These are phyloP conservation scores for Nanorana parkeri DNA, from an alignment of 2,113 vertebrate genomes.

Conservation along the genomic window DNA sequence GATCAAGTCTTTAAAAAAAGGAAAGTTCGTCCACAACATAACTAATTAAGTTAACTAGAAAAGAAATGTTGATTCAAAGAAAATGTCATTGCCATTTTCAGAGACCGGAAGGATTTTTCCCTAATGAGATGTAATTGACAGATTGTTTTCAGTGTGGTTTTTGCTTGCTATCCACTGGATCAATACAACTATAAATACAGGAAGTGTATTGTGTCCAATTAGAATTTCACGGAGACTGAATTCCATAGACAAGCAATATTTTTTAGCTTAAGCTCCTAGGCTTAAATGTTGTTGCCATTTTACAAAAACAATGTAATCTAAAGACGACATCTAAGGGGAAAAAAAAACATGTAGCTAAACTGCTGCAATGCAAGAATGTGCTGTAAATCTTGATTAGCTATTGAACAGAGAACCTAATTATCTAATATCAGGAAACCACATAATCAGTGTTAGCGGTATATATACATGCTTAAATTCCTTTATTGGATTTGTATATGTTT, in stretches of 20 bases:
- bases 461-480: no score
- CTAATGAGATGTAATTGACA: conserved; percentile 41
- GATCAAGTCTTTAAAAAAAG: background rate
- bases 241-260: conserved; percentile 24
- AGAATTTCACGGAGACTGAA: conserved; percentile 29
- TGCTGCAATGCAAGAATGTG: background rate
- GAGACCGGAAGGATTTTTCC: conserved; percentile 26
- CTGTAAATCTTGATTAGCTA: background rate
- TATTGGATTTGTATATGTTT: no score
- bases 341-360: background rate
- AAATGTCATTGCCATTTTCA: conserved; percentile 24
- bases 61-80: conserved; percentile 25
- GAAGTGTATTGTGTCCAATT: conserved; percentile 38
- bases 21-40: background rate
- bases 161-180: conserved; percentile 34
- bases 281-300: conserved; percentile 1
- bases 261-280: background rate
- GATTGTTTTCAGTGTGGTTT: conserved; percentile 30
- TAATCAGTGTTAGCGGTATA: background rate
- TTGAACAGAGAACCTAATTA: background rate
- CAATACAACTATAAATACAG: conserved; percentile 44
- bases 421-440: background rate
- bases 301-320: conserved; percentile 13
- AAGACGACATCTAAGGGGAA: conserved; percentile 4
- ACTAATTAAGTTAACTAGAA: background rate